Conservation (phyloP, 2,113 vertebrate species). For the Gymnobelideus leadbeateri region DNA sequence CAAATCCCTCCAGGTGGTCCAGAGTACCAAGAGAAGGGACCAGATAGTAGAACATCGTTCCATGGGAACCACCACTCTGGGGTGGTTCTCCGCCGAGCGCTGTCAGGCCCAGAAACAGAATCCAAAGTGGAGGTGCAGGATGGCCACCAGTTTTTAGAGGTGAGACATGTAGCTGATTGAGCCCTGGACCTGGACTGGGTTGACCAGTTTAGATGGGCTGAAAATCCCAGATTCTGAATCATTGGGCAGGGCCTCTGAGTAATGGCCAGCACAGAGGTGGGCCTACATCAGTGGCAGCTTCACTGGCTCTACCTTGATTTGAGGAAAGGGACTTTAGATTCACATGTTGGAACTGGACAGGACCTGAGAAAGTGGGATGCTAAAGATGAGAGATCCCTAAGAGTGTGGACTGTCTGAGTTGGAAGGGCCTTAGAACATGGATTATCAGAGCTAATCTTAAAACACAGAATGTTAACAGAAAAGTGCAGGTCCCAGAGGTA, state of each 20-base stretch:
- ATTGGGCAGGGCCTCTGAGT: background rate
- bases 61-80: constrained; percentile 90
- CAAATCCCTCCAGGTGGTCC: constrained; percentile 72
- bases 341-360: background rate
- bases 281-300: background rate
- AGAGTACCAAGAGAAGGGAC: constrained; percentile 79
- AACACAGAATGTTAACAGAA: background rate
- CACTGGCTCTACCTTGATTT: background rate
- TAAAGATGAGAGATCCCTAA: background rate
- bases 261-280: background rate
- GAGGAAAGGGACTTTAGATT: background rate
- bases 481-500: background rate
- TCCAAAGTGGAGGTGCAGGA: constrained; percentile 87
- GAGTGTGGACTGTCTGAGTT: background rate
- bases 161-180: constrained; percentile 60
- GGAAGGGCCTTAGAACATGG: too few species aligned
- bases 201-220: background rate
- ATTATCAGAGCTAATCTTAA: background rate
- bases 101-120: constrained; percentile 85
- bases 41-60: constrained; percentile 85
- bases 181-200: background rate
- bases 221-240: background rate
- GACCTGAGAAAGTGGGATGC: background rate
- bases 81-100: constrained; percentile 90
- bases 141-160: constrained; percentile 90